Percentiles rank a stretch among this genome's conserved stretches.
Evolutionary conservation across 2,888 invertebrate genomes (phyloP).

Genomic region (Rhagonycha fulva): DNA sequence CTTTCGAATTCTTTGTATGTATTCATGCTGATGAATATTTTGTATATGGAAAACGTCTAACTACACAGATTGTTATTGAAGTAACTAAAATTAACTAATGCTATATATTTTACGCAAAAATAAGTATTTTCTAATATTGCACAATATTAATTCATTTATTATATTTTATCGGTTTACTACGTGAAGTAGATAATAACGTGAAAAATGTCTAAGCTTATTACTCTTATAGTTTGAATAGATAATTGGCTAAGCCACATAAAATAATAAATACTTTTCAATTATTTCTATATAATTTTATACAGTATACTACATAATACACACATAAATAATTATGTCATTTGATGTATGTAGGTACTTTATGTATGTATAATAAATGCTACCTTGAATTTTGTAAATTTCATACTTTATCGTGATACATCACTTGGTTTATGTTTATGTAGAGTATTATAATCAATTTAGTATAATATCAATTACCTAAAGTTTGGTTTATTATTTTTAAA

Average conservation of each 20-base stretch:
- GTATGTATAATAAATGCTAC: too few relatives aligned
- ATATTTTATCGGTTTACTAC: background rate
- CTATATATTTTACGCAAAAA: background rate
- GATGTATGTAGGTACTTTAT: too few relatives aligned
- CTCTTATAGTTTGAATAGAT: background rate
- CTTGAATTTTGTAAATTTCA: too few relatives aligned
- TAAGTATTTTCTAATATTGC: background rate
- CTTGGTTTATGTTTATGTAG: too few relatives aligned
- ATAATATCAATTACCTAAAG: too few relatives aligned
- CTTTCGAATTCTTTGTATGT: constrained; percentile 13
- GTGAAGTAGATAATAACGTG: background rate
- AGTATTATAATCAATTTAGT: too few relatives aligned
- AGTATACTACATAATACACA: too few relatives aligned
- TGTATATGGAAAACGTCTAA: background rate
- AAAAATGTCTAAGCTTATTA: background rate
- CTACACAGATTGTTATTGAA: background rate
- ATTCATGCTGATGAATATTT: background rate
- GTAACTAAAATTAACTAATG: background rate
- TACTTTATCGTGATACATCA: too few relatives aligned
- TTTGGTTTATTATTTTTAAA: too few relatives aligned
- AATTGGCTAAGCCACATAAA: background rate
- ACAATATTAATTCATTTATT: background rate
- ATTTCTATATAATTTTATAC: too few relatives aligned
- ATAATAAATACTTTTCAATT: background rate
- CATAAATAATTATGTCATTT: too few relatives aligned